Conservation (phyloP, 2,113 vertebrate species). For the Nothoprocta pentlandii region DNA sequence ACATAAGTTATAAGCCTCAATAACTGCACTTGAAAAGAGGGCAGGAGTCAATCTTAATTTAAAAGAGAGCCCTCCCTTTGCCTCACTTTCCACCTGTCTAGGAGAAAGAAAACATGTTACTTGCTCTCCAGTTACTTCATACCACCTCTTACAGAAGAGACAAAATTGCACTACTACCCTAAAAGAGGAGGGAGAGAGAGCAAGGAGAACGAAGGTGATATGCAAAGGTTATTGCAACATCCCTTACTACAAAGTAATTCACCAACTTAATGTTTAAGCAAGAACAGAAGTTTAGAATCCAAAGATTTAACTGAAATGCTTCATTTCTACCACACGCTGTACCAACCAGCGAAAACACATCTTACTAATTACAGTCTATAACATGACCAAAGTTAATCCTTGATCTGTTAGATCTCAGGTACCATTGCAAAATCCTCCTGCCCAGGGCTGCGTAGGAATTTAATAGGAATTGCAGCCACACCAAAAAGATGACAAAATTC, state of each 20-base stretch:
- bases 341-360: background rate
- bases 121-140: background rate
- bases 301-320: background rate
- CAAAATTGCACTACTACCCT: background rate
- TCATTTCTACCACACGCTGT: background rate
- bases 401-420: background rate
- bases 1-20: background rate
- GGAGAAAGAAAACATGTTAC: background rate
- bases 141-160: background rate
- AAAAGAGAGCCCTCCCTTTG: background rate
- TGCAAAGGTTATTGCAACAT: background rate
- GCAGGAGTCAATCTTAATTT: background rate
- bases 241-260: background rate
- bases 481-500: background rate
- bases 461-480: background rate
- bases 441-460: background rate
- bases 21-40: background rate
- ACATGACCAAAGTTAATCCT: background rate
- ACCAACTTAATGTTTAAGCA: background rate
- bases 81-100: background rate
- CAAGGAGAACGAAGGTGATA: background rate
- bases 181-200: background rate
- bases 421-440: background rate
- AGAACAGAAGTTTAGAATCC: background rate
- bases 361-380: background rate